phyloP scores from a whole-genome alignment of 1,140 invertebrate genomes.

The Stenopsyche tienmushanensis region DNA sequence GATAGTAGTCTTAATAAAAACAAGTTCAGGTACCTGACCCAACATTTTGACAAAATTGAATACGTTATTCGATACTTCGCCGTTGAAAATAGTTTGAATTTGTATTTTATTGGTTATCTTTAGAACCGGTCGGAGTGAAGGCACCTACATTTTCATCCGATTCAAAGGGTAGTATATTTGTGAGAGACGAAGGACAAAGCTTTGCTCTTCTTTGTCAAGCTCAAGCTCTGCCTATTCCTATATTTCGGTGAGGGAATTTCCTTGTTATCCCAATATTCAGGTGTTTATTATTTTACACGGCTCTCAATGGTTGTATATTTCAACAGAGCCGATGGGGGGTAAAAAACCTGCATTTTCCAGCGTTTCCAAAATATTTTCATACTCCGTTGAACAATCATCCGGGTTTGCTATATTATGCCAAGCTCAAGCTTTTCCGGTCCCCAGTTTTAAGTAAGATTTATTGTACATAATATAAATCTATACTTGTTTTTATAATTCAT shows the following conservation, averaged over 20 bases:
- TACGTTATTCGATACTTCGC: too few relatives aligned
- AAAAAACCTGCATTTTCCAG: conserved; percentile 64
- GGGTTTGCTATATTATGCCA: conserved; percentile 62
- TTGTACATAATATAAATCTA: too few relatives aligned
- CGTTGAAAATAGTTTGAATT: conserved; percentile 16
- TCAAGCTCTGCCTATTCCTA: conserved; percentile 67
- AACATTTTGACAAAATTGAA: conserved; percentile 14
- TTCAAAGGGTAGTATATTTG: conserved; percentile 64
- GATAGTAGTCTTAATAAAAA: too few relatives aligned
- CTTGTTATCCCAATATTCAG: conserved; percentile 58
- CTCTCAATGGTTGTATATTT: neutral
- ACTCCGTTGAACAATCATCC: conserved; percentile 54
- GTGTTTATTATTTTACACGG: conserved; percentile 45
- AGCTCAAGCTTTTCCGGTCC: conserved; percentile 69
- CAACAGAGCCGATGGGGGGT: conserved; percentile 55
- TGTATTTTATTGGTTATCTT: conserved; percentile 21
- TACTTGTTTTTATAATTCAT: too few relatives aligned
- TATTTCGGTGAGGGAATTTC: conserved; percentile 56
- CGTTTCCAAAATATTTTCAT: conserved; percentile 61
- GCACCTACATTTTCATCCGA: conserved; percentile 68
- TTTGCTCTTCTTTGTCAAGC: conserved; percentile 65
- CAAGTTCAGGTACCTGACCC: neutral
- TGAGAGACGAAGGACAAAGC: conserved; percentile 51
- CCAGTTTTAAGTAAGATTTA: conserved; percentile 66
- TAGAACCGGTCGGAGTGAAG: conserved; percentile 70